Base-by-base conservation (phyloP, 23 tunicate genomes). In the Clavelina lepadiformis region DNA sequence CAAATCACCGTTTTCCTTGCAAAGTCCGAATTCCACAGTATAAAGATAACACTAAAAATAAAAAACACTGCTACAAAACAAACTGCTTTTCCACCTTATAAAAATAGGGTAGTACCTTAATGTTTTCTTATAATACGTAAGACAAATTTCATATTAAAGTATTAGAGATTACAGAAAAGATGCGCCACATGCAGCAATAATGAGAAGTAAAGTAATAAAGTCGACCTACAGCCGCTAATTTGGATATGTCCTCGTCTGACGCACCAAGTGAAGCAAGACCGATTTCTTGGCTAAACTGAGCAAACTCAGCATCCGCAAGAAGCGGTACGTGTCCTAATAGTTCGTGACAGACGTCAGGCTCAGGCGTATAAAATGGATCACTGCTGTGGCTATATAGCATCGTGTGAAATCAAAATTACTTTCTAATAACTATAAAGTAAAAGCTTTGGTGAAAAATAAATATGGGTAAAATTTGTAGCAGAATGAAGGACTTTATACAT, bases 251-350 rank as follows among this genome's bases (percentile, higher is more conserved):
- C 26, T 85, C 83, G 28, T 94, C 99, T 5, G 80, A 61, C 1
- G 93, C 99, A 23, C 99, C 99, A 31, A 94, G 56, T 7, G 99
- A 94, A 26, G 99, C 95, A n/a, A 94, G 69, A 0, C 99, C 99
- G 24, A 94, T 77, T 49, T 86, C 95, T 64, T 94, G 99, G 37
- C 83, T 72, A 67, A 73, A 94, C 38, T 65, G 66, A 56, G 99
- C 99, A 63, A 94, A 94, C 33, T 82, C 65, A 8, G 68, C 70
- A 71, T 94, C 95, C n/a, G 99, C 99, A 0, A 94, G 72, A 46
- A 94, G 49, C 1, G 95, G 95, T 3, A 86, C 91, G 46, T 94
- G 99, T 2, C 99, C 99, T 15, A 94, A 59, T 54, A 94, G 38
- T 60, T 94, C 99, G 61, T 94, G 99, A 45, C 99, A 94, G 0